Base-by-base conservation (phyloP, 1,140 invertebrate genomes). In the Brevipalpus yothersi region DNA sequence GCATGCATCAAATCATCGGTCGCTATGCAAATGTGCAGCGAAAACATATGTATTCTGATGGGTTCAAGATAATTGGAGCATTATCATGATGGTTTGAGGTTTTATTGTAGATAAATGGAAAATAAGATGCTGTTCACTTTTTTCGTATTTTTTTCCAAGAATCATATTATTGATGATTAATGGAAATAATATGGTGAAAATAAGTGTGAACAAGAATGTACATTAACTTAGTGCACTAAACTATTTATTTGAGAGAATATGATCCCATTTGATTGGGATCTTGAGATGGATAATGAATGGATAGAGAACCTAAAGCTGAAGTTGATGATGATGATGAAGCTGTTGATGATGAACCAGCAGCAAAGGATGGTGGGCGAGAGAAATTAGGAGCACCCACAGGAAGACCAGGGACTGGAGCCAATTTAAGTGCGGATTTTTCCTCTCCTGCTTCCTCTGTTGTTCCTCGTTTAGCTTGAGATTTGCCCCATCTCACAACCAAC, bases 401-500 rank as follows among this genome's bases (percentile, higher is more conserved):
- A 41, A 92, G 72, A 4, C 87, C 88, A n/a, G 86, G 86, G 0
- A 92, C 84, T 4, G 86, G 84, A 68, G 90, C 86, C 45, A 88
- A 71, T 1, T 75, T 72, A 67, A 70, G 61, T 51, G n/a, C 17
- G 3, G 49, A 55, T 67, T 70, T 64, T 63, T 60, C 15, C 65
- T 61, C 47, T 64, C 64, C 47, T 61, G 64, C 67, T 39, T 68
- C 67, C 64, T 67, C 62, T 67, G 69, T 49, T 41, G 63, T 53
- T 15, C 56, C 65, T 63, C 77, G 75, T 58, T 80, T 74, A 1
- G 79, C 86, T 72, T 91, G 87, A 2, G 86, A 86, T 67, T 85
- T 80, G 1, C 94, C 93, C 94, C 94, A 98, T 68, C 95, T 92
- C 42, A 99, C 93, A 10, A 86, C 91, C 0, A 96, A 74, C 59